These are phyloP conservation scores for Paramormyrops hopkinsi DNA, from an alignment of 2,797 vertebrate species.

Conservation along the genomic window DNA sequence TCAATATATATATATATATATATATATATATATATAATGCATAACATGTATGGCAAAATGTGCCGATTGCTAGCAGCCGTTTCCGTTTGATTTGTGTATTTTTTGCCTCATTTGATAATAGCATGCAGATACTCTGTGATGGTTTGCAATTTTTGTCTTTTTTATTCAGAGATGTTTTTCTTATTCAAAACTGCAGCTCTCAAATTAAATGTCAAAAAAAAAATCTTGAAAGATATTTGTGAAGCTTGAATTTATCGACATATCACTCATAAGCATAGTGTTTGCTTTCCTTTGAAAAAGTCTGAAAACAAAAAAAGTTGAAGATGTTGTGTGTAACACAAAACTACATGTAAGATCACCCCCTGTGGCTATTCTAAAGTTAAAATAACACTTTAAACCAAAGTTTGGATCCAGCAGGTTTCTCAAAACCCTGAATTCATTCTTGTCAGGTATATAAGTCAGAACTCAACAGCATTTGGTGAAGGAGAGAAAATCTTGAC, in stretches of 20 bases:
- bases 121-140: neutral
- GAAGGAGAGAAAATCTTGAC: slow-evolving; percentile 1
- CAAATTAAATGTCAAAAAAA: neutral
- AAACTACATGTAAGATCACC: neutral
- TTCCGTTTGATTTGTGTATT: neutral
- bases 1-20: neutral
- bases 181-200: neutral
- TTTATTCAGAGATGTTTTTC: neutral
- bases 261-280: neutral
- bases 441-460: slow-evolving; percentile 21
- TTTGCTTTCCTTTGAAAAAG: neutral
- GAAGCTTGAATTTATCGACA: neutral
- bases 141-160: neutral
- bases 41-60: neutral
- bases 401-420: neutral
- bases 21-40: neutral
- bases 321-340: neutral
- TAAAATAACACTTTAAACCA: slow-evolving; percentile 3
- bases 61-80: neutral
- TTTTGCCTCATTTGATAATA: neutral
- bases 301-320: neutral
- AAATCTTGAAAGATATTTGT: slow-evolving; percentile 1
- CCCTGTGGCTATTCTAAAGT: neutral
- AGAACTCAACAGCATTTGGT: slow-evolving; percentile 14
- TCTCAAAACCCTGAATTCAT: slow-evolving; percentile 16